A percentile compares a stretch with the other conserved stretches of the same genome.
Evolutionary conservation across 2,888 invertebrate genomes (phyloP).

Genomic region (Lycocerus yunnanus): DNA sequence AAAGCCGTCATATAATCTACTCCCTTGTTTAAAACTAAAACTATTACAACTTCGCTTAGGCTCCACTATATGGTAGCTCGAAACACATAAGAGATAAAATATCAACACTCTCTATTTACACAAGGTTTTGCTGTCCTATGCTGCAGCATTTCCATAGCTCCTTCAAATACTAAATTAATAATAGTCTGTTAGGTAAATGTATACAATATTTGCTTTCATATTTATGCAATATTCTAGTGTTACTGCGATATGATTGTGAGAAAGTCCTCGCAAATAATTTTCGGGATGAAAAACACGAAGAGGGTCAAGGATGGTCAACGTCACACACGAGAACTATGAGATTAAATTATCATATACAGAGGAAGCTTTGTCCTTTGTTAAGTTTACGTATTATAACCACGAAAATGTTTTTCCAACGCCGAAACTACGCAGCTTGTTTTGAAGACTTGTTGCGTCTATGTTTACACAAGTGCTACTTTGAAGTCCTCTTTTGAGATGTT

Average conservation of each 20-base stretch:
- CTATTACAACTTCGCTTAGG: neutral
- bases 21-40: neutral
- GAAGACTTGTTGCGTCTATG: neutral
- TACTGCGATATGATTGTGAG: neutral
- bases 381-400: neutral
- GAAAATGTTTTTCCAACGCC: neutral
- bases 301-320: neutral
- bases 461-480: neutral
- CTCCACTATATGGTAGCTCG: neutral
- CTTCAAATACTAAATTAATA: neutral
- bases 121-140: conserved; percentile 7
- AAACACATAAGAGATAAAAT: conserved; percentile 10
- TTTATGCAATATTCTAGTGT: neutral
- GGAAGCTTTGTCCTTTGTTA: neutral
- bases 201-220: neutral
- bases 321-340: no score
- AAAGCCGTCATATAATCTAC: neutral
- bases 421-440: neutral
- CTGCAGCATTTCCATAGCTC: neutral
- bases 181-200: neutral
- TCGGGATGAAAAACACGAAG: neutral
- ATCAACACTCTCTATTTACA: conserved; percentile 13
- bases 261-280: neutral
- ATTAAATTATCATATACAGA: neutral
- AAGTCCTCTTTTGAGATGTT: neutral